Base-by-base conservation (phyloP, 2,113 vertebrate genomes). In the Lepidiolamprologus cunningtoni region DNA sequence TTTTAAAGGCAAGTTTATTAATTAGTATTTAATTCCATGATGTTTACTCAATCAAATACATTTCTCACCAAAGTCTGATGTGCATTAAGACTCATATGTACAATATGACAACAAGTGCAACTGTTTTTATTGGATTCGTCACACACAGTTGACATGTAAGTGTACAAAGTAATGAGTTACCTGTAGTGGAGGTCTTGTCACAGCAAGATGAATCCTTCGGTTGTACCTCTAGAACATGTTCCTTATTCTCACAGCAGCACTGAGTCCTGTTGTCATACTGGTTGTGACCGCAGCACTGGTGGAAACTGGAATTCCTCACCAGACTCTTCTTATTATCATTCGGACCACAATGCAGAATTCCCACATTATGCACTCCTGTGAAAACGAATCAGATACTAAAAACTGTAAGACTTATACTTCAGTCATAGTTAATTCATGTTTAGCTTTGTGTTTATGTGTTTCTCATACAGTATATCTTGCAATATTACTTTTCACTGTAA, bases 331-430 rank as follows among this genome's bases (percentile, higher is more conserved):
- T 52, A 10, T 5, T 35, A 66, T 35, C 17, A 12, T 6, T 11
- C 17, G 58, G 58, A 35, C 58, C 58, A 66, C 61, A 66, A n/a
- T 3, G 4, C 61, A 66, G 61, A 11, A 1, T 12, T 66, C 17
- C 17, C 0, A 66, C 33, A 66, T 35, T 3, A 0, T 66, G 3
- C 6, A 12, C 31, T n/a, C 10, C 61, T 66, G 33, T 35, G 6
- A 35, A 66, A 66, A 66, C 0, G 0, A 37, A n/a, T n/a, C 33
- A 66, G 0, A 35, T 37, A 66, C 10, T 66, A 66, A 66, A 66
- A 66, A 35, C 9, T 35, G 5, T 63, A 33, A 63, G 28, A 63
- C 31, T 19, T 63, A 14, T 57, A 26, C 23, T 57, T 57, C 0
- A 57, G 0, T 14, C 54, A 26, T 26, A 26, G 50, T 0, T 4